Evolutionary conservation across 1,140 invertebrate species (phyloP), one percentile per base, ranked within the genome.

Genomic region (Lepidotrigona ventralis): DNA sequence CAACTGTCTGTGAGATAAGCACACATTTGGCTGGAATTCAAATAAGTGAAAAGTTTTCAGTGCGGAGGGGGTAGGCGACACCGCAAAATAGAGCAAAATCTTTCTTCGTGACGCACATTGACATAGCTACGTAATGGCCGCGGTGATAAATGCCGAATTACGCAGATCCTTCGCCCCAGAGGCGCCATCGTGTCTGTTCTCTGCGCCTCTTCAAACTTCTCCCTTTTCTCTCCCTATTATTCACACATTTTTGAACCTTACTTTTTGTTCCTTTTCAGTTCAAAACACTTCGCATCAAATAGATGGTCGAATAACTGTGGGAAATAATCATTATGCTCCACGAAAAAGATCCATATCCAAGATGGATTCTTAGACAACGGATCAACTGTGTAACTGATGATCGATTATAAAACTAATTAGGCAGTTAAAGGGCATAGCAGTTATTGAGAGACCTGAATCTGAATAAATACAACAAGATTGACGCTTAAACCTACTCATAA

Each of bases 71-170:
- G 74, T 60, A 78, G 26, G 2, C 60, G 74, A 78, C 74, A 75
- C 19, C 26, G 39, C 1, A 11, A 12, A 21, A 54, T 9, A 54
- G n/a, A 79, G 9, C 17, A 58, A n/a, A 64, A 66, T 29, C 12
- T 54, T 58, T 19, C 29, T 6, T n/a, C 39, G 46, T 60, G 46
- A 66, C 46, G n/a, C 26, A 26, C 29, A 23, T 81, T 23, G 54
- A 69, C 26, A n/a, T 58, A 69, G 2, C 66, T 60, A 64, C n/a
- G 21, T 75, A 81, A 81, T n/a, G 23, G 54, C 73, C 46, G 23
- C 60, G 73, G 56, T 69, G 75, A 88, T 85, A 81, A 87, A 82
- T 82, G 77, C 54, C 66, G 86, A 85, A 85, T 88, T 85, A 85
- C 68, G 80, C 54, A 46, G 63, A 63, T 85, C 19, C 51, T 88